phyloP scores from a whole-genome alignment of 2,888 invertebrate genomes.

The Girardia tigrina region DNA sequence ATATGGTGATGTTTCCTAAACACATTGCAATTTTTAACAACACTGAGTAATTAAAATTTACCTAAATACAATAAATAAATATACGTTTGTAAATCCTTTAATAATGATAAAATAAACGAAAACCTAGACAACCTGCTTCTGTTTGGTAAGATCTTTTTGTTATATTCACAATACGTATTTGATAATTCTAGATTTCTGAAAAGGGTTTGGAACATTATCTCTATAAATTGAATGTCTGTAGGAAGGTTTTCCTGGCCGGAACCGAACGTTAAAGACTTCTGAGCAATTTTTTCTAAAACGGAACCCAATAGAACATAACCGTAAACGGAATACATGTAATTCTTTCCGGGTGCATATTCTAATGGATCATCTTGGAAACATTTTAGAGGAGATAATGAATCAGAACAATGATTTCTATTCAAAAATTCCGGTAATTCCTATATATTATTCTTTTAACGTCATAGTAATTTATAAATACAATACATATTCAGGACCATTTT shows the following conservation, averaged over 20 bases:
- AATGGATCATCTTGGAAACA: background rate
- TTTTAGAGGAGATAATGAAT: background rate
- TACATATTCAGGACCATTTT: background rate
- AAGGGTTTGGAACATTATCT: conserved; percentile 43
- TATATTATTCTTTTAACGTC: background rate
- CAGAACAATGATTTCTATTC: background rate
- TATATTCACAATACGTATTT: conserved; percentile 54
- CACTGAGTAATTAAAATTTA: too few relatives aligned
- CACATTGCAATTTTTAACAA: too few relatives aligned
- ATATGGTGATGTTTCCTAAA: too few relatives aligned
- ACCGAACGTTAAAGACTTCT: conserved; percentile 38
- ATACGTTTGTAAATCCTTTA: too few relatives aligned
- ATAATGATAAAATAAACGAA: background rate
- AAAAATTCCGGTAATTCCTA: background rate
- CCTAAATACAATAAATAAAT: too few relatives aligned
- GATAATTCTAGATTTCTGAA: conserved; percentile 52
- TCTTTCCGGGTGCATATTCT: background rate
- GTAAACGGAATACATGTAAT: background rate
- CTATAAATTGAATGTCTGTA: conserved; percentile 39
- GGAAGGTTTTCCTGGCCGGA: background rate
- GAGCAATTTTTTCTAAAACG: conserved; percentile 40
- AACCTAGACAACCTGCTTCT: conserved; percentile 50
- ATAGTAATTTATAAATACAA: background rate
- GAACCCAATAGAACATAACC: background rate
- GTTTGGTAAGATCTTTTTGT: conserved; percentile 52